A percentile compares a stretch with the other conserved stretches of the same genome.
phyloP scores from a whole-genome alignment of 2,113 vertebrate genomes.

The Coptodon bakossiorum region DNA sequence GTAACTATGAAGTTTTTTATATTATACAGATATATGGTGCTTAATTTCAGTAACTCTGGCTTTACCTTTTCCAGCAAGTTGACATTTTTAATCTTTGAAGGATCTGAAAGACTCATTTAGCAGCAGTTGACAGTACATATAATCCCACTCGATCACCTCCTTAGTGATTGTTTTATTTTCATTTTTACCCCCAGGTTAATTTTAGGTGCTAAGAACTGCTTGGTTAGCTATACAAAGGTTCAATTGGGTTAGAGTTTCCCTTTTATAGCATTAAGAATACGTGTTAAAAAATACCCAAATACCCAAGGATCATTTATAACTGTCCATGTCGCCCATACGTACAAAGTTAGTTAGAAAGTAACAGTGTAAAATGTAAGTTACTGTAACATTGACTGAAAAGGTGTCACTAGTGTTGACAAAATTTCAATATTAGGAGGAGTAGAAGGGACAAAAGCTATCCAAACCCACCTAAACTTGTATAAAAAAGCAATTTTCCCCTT shows the following conservation, averaged over 20 bases:
- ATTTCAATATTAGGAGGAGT: not conserved
- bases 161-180: not conserved
- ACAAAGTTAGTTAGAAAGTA: not conserved
- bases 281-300: not conserved
- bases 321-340: not conserved
- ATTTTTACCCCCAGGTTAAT: not conserved
- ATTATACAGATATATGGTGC: not conserved
- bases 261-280: not conserved
- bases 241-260: not conserved
- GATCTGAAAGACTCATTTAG: not conserved
- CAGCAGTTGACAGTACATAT: not conserved
- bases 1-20: not conserved
- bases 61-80: not conserved
- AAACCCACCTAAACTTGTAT: not conserved
- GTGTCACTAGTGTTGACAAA: not conserved
- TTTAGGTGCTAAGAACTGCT: not conserved
- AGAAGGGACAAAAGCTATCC: not conserved
- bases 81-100: not conserved
- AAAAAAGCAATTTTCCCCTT: not conserved
- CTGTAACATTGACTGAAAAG: not conserved
- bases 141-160: not conserved
- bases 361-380: not conserved
- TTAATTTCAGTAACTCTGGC: not conserved
- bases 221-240: not conserved
- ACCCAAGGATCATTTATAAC: not conserved